Percentiles rank a stretch among this genome's conserved stretches.
Evolutionary conservation across 1,140 invertebrate genomes (phyloP).

Genomic region (Steinernema khuongi): DNA sequence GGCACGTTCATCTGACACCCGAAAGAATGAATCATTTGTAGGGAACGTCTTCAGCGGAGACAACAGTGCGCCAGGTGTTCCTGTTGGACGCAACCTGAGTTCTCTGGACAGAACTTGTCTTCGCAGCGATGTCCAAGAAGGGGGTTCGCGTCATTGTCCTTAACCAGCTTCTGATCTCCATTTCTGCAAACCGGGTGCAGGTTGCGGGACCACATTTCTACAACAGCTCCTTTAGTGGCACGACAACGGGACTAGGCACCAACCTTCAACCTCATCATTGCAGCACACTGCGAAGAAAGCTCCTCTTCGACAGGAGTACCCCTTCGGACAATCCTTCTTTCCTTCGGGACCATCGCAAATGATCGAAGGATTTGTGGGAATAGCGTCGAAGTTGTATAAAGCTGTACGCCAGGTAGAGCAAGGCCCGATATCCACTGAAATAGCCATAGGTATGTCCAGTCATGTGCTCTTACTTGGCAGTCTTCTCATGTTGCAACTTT

Average conservation of each 20-base stretch:
- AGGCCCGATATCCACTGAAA: conserved; percentile 6
- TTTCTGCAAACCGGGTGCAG: neutral
- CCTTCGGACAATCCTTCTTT: neutral
- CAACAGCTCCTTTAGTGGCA: neutral
- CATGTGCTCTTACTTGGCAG: neutral
- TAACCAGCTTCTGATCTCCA: neutral
- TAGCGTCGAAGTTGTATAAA: neutral
- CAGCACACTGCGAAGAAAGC: neutral
- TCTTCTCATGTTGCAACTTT: neutral
- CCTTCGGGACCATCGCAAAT: conserved; percentile 7
- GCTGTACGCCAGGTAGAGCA: neutral
- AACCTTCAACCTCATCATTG: conserved; percentile 1
- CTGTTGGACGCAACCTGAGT: neutral
- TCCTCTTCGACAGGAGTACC: neutral
- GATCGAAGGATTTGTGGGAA: neutral
- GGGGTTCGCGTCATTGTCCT: neutral
- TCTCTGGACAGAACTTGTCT: neutral
- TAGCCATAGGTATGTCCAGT: neutral
- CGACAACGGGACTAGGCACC: neutral
- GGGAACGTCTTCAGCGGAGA: neutral
- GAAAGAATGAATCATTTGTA: neutral
- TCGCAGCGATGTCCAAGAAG: neutral
- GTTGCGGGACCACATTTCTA: conserved; percentile 9
- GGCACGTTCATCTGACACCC: conserved; percentile 7
- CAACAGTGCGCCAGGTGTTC: neutral